Conservation (phyloP, 2,888 invertebrate genomes). For the Atrina japonica region DNA sequence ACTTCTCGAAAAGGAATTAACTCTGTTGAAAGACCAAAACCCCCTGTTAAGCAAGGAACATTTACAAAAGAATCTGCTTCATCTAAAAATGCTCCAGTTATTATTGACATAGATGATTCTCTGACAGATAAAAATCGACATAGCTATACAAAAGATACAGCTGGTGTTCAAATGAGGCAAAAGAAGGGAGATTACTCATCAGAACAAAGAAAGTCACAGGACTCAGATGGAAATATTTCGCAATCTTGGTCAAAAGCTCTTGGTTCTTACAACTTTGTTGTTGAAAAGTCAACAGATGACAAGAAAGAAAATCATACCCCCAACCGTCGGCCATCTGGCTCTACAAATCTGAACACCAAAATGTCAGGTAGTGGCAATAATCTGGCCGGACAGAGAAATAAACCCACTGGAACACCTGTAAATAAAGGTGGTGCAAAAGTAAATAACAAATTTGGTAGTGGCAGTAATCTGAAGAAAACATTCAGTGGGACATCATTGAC, state of each 20-base stretch:
- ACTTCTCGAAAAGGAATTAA: conserved; percentile 27
- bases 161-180: conserved; percentile 1
- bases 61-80: conserved; percentile 90
- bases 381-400: conserved; percentile 32
- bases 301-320: conserved; percentile 35
- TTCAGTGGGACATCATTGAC: conserved; percentile 38
- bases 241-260: conserved; percentile 67
- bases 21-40: conserved; percentile 63
- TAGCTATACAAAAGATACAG: conserved; percentile 5
- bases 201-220: conserved; percentile 30
- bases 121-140: conserved; percentile 21
- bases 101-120: conserved; percentile 39
- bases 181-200: conserved; percentile 7
- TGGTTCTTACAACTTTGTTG: conserved; percentile 60
- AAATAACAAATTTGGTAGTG: conserved; percentile 14
- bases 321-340: conserved; percentile 37
- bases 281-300: conserved; percentile 38
- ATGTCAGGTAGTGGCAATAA: conserved; percentile 32
- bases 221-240: conserved; percentile 36
- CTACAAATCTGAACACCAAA: conserved; percentile 35
- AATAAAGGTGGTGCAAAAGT: conserved; percentile 22
- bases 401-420: conserved; percentile 40
- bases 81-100: conserved; percentile 57
- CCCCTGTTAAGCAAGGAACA: conserved; percentile 90
- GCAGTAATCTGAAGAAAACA: conserved; percentile 31